Percentiles rank a stretch among this genome's conserved stretches.
Evolutionary conservation across 2,797 vertebrate genomes (phyloP).

Genomic region (Coracias cyanogaster): DNA sequence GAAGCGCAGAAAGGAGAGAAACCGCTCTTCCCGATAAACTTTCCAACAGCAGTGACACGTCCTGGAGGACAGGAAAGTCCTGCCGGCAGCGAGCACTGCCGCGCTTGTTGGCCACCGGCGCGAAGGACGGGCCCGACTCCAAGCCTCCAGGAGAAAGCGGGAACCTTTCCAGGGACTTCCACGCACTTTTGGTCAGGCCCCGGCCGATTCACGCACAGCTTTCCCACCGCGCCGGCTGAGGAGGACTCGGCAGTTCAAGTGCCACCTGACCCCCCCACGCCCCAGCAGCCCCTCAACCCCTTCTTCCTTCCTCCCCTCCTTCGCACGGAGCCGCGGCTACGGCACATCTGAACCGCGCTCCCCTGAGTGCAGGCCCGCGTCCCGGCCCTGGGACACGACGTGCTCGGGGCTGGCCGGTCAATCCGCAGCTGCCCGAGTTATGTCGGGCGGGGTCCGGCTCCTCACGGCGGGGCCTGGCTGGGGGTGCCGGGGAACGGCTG

Average conservation of each 20-base stretch:
- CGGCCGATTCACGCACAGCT: background rate
- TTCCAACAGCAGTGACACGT: conserved; percentile 8
- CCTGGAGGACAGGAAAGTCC: background rate
- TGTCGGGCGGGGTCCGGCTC: background rate
- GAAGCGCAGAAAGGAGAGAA: conserved; percentile 56
- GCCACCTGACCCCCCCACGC: background rate
- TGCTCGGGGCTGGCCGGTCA: background rate
- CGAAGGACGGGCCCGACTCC: background rate
- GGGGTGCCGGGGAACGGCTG: background rate
- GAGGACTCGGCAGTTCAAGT: background rate
- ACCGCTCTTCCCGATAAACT: conserved; percentile 5
- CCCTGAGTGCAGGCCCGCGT: background rate
- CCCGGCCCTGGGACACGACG: background rate
- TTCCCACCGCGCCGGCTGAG: background rate
- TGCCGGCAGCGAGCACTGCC: background rate
- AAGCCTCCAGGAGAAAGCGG: conserved; percentile 50
- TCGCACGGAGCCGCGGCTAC: background rate
- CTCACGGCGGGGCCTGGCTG: background rate
- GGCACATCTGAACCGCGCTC: background rate
- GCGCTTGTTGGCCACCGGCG: background rate
- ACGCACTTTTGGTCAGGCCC: conserved; percentile 48
- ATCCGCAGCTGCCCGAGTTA: background rate
- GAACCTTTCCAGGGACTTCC: conserved; percentile 57
- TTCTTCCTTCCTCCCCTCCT: background rate
- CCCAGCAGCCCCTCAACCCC: background rate